Evolutionary conservation across 2,113 vertebrate species (phyloP), one percentile per base, ranked within the genome.

Genomic region (Falcunculus frontatus): DNA sequence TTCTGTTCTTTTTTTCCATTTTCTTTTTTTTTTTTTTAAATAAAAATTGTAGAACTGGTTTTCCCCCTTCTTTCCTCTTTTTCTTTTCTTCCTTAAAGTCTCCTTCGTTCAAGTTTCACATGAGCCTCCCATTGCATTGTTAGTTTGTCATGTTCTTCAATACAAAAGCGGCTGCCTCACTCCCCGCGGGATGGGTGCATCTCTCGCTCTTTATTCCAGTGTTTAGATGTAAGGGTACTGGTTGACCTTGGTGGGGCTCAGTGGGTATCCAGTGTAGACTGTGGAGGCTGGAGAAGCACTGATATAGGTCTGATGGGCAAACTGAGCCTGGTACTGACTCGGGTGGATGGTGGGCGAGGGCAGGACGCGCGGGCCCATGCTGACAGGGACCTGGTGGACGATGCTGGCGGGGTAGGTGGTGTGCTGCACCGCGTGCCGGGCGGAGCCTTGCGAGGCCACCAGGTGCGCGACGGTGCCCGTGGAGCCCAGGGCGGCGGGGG

Each of bases 201-300:
- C 74, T 82, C 91, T 74, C 7, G 13, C 70, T 95, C 92, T 90
- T 91, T 86, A 82, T 97, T 98, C 98, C 98, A 99, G 99, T 98
- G 98, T 97, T 97, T 98, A 99, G 97, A 99, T 99, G 98, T 99
- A 99, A 96, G 99, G 99, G 98, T 99, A 99, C 98, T 99, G 99
- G 98, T 99, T 99, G 97, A 99, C 99, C 99, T 99, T 99, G 96
- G 99, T 98, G 92, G 99, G 99, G 98, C 99, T 99, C 98, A 99
- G 98, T 39, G 99, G 99, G 98, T 99, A 99, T 99, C 99, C 99
- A 99, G 99, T 99, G 99, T 99, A 99, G 98, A 99, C 99, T 46
- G 99, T 98, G 96, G 99, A 99, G 97, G 99, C 99, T 29, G 99
- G 99, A 39, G 99, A 99, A 93, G 99, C 99, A 98, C 99, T 99